phyloP scores from a whole-genome alignment of 2,113 vertebrate species.

The Trachemys scripta region DNA sequence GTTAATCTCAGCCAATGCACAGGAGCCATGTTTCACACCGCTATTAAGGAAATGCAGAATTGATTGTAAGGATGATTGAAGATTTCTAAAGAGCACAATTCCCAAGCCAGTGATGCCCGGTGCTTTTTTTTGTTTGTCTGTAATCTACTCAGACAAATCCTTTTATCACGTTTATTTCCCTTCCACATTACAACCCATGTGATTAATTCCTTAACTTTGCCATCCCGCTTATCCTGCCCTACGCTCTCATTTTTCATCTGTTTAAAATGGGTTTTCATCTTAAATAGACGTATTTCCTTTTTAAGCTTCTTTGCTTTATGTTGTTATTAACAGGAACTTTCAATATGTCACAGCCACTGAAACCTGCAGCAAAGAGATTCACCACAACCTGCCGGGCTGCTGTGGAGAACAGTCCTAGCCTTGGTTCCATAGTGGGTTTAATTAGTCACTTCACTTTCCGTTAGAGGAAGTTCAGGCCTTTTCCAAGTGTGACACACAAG shows the following conservation, averaged over 20 bases:
- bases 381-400: background rate
- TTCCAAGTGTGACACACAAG: rapidly evolving
- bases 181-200: conserved; percentile 61
- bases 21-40: background rate
- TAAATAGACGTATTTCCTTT: background rate
- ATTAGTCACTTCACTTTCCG: rapidly evolving
- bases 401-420: background rate
- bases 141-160: conserved; percentile 76
- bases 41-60: conserved; percentile 73
- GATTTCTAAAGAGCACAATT: conserved; percentile 68
- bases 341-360: rapidly evolving
- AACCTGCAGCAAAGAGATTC: background rate
- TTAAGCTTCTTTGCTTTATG: background rate
- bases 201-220: conserved; percentile 76
- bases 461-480: rapidly evolving
- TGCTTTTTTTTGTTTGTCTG: conserved; percentile 55
- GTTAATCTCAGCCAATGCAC: conserved; percentile 69
- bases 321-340: background rate
- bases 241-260: conserved; percentile 64
- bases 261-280: conserved; percentile 48
- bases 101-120: conserved; percentile 64
- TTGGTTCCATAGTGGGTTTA: no score
- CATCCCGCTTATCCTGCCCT: conserved; percentile 44
- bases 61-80: conserved; percentile 75
- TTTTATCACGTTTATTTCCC: conserved; percentile 75